Evolutionary conservation across 2,888 invertebrate genomes (phyloP), one percentile per base, ranked within the genome.

Genomic region (Lycophotia porphyrea): DNA sequence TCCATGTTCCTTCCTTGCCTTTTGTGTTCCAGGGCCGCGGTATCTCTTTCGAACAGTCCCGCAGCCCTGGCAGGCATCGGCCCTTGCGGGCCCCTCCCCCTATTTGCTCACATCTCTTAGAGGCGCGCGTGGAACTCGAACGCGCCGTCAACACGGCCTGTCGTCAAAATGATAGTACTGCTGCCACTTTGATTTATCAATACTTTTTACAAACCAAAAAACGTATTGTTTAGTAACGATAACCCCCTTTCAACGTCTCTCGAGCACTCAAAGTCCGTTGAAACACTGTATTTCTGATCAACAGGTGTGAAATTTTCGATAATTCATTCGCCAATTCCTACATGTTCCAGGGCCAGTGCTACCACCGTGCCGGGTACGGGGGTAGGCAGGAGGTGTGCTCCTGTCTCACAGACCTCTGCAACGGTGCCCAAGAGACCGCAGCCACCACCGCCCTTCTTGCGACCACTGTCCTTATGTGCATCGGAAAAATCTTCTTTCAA

Each of bases 311-410:
- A 60, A 34, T 21, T 27, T 27, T 21, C 11, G 9, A 70, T n/a
- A 3, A 69, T 27, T 5, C 24, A 74, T 44, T 64, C 9, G 21
- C 18, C 44, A 8, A 18, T 31, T 31, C 71, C 31, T 55, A 36
- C 7, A 21, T 63, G 77, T 88, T 87, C 11, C 95, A 97, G 97
- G 93, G 97, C 94, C 95, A 96, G 71, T 99, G 99, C 92, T 99
- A 99, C 94, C 98, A 98, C 87, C 97, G 98, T 78, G 98, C 98
- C 34, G 99, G 99, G 44, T 98, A 98, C 90, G 99, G 99, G 4
- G 98, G 98, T 9, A 97, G 98, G 76, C 98, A 98, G 93, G 98
- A 98, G 91, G 98, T 99, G 5, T 99, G 99, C 94, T 98, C 98
- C 80, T 99, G 99, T 91, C 95, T 97, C 73, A 96, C 96, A 18